Base-by-base conservation (phyloP, 2,797 vertebrate species). In the Euphonia xanthogaster region DNA sequence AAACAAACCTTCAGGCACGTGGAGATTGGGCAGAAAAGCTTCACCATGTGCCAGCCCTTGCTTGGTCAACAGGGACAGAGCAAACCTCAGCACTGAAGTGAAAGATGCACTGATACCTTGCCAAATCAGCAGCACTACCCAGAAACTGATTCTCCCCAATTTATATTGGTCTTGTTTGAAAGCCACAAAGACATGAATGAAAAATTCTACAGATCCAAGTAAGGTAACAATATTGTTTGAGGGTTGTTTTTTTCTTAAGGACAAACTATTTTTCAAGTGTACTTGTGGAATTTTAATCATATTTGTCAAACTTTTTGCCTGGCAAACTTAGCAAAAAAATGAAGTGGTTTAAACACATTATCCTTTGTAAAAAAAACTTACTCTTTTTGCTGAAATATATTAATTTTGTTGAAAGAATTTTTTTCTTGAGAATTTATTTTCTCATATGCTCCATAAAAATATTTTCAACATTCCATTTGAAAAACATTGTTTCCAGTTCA, bases 1-100 rank as follows among this genome's bases (percentile, higher is more conserved):
- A 45, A 60, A 31, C 21, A 51, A 83, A 77, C 25, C 23, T 55
- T 51, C 44, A 51, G 47, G 54, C 45, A 45, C 0, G 0, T 0
- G 30, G 47, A 66, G 62, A 62, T 5, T 33, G 55, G 33, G 78
- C 53, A 73, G 45, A 37, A 40, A 33, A 31, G 9, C 30, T 33
- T 28, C 5, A 6, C 28, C 5, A 1, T 0, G 19, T 23, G 50
- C 62, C 80, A 62, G 51, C 47, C 55, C 75, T 23, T n/a, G 58
- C 45, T 45, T 31, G 44, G 45, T 31, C 25, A 55, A 18, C 18
- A 18, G 6, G 12, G n/a, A 44, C 73, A 77, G 65, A 86, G 40
- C 9, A 55, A 88, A 74, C 8, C 10, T 62, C 48, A 45, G 27
- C 18, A 44, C 22, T 40, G 3, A 42, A 55, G 37, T 31, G 35